Evolutionary conservation across 2,888 invertebrate genomes (phyloP), one percentile per base, ranked within the genome.

Genomic region (Nephrotoma appendiculata): DNA sequence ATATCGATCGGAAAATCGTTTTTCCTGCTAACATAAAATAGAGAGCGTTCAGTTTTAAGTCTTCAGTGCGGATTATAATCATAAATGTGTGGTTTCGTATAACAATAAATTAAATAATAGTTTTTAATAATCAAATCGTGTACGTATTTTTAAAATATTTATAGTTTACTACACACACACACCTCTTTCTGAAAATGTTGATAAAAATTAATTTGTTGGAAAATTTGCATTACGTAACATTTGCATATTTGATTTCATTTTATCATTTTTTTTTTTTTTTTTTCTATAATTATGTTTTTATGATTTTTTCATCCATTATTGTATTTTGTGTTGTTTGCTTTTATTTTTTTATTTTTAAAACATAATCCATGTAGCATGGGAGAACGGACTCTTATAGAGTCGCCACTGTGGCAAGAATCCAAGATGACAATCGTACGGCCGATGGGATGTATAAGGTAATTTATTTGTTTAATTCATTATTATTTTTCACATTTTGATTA

Each of bases 381-480:
- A 96, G 97, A 92, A 95, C 97, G 92, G 98, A 98, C 94, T 98
- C 98, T 92, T 99, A 99, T 94, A 96, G 98, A 92, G 97, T 97
- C 94, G 98, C 98, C 90, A 98, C 98, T 92, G 96, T 98, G 92
- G 96, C 97, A 90, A 94, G 95, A 93, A 93, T 96, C 93, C 95
- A 96, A 94, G 97, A 97, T 93, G 98, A 98, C 95, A 97, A 97
- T 95, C 96, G 96, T 94, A 97, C 97, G 89, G 97, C 97, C 90
- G 97, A 97, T 93, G 98, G 98, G 93, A 96, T 96, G 94, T 95
- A 94, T 92, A 97, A 97, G 97, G 97, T 97, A 91, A 90, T 87
- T 86, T 84, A 83, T 71, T 31, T 11, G 11, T 31, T 71, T 12
- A 71, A 1, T 19, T 52, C 7, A 44, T 11, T 57, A 57, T 57